phyloP scores from a whole-genome alignment of 1,140 invertebrate species.

The Leptinotarsa defecta region DNA sequence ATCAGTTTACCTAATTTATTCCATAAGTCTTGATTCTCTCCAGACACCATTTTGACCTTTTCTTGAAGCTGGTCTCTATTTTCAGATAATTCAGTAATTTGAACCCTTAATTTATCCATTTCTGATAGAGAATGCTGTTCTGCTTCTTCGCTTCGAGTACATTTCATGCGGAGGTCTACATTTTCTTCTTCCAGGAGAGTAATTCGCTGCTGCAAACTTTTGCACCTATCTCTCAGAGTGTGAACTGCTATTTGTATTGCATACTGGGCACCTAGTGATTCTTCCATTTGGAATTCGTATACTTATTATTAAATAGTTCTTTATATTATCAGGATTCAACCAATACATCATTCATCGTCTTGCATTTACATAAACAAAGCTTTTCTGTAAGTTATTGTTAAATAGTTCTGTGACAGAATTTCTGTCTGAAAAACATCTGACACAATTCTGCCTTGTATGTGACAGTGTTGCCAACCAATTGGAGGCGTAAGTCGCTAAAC shows the following conservation, averaged over 20 bases:
- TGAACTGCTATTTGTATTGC: constrained; percentile 76
- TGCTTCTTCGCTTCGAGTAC: constrained; percentile 40
- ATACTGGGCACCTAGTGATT: constrained; percentile 57
- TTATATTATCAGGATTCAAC: no score
- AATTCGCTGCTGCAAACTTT: constrained; percentile 71
- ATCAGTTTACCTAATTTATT: constrained; percentile 69
- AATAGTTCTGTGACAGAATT: no score
- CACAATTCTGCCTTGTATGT: no score
- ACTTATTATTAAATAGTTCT: no score
- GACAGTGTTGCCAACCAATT: no score
- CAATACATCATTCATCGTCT: no score
- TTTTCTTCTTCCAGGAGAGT: constrained; percentile 75
- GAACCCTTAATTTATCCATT: constrained; percentile 57
- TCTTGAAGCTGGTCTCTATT: constrained; percentile 76
- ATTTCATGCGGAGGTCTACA: constrained; percentile 63
- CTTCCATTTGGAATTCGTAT: constrained; percentile 43
- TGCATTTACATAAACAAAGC: no score
- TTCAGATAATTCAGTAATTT: constrained; percentile 67
- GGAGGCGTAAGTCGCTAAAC: no score
- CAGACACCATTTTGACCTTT: constrained; percentile 77
- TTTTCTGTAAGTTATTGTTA: no score
- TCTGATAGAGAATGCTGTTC: constrained; percentile 55
- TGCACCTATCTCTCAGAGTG: constrained; percentile 79
- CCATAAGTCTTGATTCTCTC: constrained; percentile 80
- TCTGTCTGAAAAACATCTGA: no score